A percentile compares a stretch with the other conserved stretches of the same genome.
Evolutionary conservation across 2,797 vertebrate species (phyloP).

Genomic region (Cynodonichthys magdalenae): DNA sequence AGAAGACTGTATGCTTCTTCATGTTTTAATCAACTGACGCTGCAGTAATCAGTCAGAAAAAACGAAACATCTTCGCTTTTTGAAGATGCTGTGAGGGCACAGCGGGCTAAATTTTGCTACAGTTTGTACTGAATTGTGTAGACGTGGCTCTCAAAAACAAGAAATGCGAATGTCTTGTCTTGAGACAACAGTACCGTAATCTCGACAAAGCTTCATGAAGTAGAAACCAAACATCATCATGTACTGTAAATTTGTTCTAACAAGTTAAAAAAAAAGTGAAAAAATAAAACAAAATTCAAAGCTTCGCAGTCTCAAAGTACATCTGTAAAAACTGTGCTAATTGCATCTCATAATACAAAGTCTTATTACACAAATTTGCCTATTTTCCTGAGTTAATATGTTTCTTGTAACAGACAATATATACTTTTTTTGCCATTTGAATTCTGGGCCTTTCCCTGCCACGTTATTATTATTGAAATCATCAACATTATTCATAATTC

Average conservation of each 20-base stretch:
- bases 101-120: constrained; percentile 39
- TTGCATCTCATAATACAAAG: constrained; percentile 84
- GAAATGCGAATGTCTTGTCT: constrained; percentile 70
- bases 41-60: constrained; percentile 23
- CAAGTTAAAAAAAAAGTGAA: constrained; percentile 40
- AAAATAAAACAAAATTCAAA: constrained; percentile 57
- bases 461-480: constrained; percentile 85
- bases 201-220: constrained; percentile 71
- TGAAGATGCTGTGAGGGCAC: constrained; percentile 9
- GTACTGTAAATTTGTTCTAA: constrained; percentile 64
- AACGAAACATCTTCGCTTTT: constrained; percentile 24
- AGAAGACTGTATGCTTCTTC: constrained; percentile 1
- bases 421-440: constrained; percentile 93
- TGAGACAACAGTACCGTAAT: constrained; percentile 81
- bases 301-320: constrained; percentile 81
- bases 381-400: constrained; percentile 88
- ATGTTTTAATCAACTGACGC: constrained; percentile 13
- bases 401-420: constrained; percentile 89
- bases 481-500: constrained; percentile 85
- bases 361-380: constrained; percentile 83
- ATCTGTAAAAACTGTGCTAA: constrained; percentile 83
- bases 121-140: constrained; percentile 41
- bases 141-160: constrained; percentile 54
- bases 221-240: constrained; percentile 66
- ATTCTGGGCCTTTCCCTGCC: constrained; percentile 96